Evolutionary conservation across 2,113 vertebrate genomes (phyloP).

Genomic region (Stictonetta naevosa): DNA sequence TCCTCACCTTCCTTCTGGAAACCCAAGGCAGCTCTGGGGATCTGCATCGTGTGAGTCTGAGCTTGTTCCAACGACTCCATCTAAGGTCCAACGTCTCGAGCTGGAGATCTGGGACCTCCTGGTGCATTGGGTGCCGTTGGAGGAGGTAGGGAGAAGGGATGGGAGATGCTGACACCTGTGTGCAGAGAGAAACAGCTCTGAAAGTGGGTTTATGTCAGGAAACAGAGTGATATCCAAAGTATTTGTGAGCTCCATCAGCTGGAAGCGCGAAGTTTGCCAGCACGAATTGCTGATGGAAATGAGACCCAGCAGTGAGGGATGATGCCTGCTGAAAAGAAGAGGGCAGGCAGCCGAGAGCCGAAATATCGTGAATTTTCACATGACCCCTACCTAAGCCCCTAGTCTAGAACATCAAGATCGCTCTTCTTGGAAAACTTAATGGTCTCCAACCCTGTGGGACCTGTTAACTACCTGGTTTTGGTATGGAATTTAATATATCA

Average conservation of each 20-base stretch:
- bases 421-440: background rate
- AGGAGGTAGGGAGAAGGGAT: background rate
- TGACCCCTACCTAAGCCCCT: background rate
- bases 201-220: background rate
- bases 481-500: background rate
- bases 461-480: background rate
- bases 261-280: background rate
- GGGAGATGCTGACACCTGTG: background rate
- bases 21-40: too few relatives aligned
- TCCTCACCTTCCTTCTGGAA: background rate
- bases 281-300: background rate
- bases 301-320: background rate
- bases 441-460: background rate
- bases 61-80: background rate
- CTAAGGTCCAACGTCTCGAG: background rate
- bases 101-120: background rate
- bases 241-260: background rate
- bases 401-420: accelerated
- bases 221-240: too few relatives aligned
- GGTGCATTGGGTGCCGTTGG: background rate
- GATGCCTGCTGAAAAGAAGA: background rate
- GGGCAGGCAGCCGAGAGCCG: background rate
- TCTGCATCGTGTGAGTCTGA: background rate
- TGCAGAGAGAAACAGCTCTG: accelerated
- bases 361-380: background rate